Evolutionary conservation across 1,140 invertebrate genomes (phyloP), one percentile per base, ranked within the genome.

Genomic region (Drosophila rhopaloa): DNA sequence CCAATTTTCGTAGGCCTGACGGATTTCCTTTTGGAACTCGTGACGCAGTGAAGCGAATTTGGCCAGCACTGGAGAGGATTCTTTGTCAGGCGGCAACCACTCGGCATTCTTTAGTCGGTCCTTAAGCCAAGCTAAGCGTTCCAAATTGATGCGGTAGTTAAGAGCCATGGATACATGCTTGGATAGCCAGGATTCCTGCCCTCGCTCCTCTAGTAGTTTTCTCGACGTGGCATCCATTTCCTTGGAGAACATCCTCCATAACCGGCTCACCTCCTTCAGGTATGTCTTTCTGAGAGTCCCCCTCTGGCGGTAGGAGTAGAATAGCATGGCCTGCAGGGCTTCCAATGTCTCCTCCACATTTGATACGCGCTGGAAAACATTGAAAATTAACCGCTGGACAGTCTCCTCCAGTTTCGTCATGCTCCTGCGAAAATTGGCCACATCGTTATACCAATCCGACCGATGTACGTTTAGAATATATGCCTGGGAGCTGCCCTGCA

Each of bases 171-270:
- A 97, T 0, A 96, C 94, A 89, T 94, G 96, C 24, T 95, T 94
- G 0, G 97, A 96, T 70, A 96, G 93, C 16, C 94, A 94, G 0
- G 95, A 93, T 1, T 95, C 94, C 7, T 94, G 92, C 32, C 95
- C 93, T 1, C 95, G 95, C 24, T 94, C 89, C 44, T 73, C 80
- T 2, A 96, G 93, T 60, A 97, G 93, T 57, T 96, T 95, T 59
- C 95, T 94, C 81, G 97, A 96, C 93, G 24, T 94, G 4, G 94
- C 93, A 65, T 96, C 95, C 35, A 98, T 95, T 81, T 97, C 96
- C n/a, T 95, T 93, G 59, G 94, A 94, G 81, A 98, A 97, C 91
- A 97, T 94, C 24, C 94, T 93, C 94, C 96, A 97, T 2, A 95
- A 93, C 65, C 93, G 80, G 43, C 93, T 93, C 62, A 95, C 96